Evolutionary conservation across 2,888 invertebrate genomes (phyloP), one percentile per base, ranked within the genome.

Genomic region (Folsomia candida): DNA sequence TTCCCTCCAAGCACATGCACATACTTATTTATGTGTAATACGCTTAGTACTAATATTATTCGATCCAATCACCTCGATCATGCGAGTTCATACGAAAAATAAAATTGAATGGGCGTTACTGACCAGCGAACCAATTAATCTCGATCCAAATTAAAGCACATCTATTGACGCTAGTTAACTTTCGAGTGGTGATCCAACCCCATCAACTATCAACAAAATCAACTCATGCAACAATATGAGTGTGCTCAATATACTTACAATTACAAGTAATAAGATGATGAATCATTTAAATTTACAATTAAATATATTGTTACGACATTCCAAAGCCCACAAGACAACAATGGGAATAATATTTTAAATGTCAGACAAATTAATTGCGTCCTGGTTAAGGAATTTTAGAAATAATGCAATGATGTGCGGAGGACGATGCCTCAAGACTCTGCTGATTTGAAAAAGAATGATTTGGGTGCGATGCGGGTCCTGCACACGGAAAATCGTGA

Each of bases 401-500:
- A 18, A 27, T 20, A n/a, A n/a, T 29, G 27, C n/a, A 29, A 25
- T 29, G 26, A n/a, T 27, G 18, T 25, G 18, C 18, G 27, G 18
- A 28, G 11, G 62, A 27, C n/a, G 62, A 27, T 62, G 62, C 27
- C 26, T 29, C 26, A 62, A 54, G 22, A 54, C 22, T 54, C 22
- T 14, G 4, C 54, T 54, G 54, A 54, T 54, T 54, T 54, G 54
- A 54, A 20, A 54, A 54, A 54, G 54, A 54, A 54, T 18, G 22
- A 54, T 54, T 54, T 22, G 54, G 22, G 6, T 9, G 18, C 9
- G 6, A 20, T 54, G 54, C 54, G n/a, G 18, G 54, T n/a, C n/a
- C n/a, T 22, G 14, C 54, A 60, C 73, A 75, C 71, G 76, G 70
- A 71, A 77, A 77, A 72, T 77, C 78, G 78, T 79, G 78, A 79